Evolutionary conservation across 2,888 invertebrate genomes (phyloP).

Genomic region (Dolichomitus sp.): DNA sequence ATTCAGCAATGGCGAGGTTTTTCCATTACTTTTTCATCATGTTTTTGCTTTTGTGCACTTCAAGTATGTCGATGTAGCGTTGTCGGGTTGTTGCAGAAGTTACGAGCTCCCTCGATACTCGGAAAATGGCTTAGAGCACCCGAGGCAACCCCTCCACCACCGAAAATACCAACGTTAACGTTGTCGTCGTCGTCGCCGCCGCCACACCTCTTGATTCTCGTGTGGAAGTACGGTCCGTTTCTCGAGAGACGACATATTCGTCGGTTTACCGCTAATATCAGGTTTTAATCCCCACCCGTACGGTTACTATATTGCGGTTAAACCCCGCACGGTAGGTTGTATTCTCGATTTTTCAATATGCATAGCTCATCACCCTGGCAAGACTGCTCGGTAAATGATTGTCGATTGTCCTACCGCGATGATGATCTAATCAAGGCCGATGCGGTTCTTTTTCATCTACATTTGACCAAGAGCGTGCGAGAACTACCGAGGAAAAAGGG

Average conservation of each 20-base stretch:
- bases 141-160: constrained; percentile 75
- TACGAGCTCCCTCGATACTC: constrained; percentile 72
- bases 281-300: constrained; percentile 30
- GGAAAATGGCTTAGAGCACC: constrained; percentile 85
- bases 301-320: too few species aligned
- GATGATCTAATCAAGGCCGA: constrained; percentile 87
- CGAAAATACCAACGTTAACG: constrained; percentile 68
- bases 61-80: neutral
- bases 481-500: constrained; percentile 87
- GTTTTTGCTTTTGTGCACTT: neutral
- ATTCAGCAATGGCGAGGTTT: neutral
- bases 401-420: constrained; percentile 88
- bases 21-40: neutral
- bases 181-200: too few species aligned
- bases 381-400: constrained; percentile 89
- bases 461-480: constrained; percentile 84
- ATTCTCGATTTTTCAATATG: constrained; percentile 68
- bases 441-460: constrained; percentile 89
- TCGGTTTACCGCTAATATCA: constrained; percentile 84
- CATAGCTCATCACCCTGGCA: constrained; percentile 87
- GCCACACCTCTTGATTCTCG: constrained; percentile 85
- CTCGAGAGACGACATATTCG: constrained; percentile 88
- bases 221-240: constrained; percentile 89
- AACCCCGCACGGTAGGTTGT: neutral
- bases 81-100: neutral